Evolutionary conservation across 2,797 vertebrate genomes (phyloP).

Genomic region (Amblyopsis hoosieri): DNA sequence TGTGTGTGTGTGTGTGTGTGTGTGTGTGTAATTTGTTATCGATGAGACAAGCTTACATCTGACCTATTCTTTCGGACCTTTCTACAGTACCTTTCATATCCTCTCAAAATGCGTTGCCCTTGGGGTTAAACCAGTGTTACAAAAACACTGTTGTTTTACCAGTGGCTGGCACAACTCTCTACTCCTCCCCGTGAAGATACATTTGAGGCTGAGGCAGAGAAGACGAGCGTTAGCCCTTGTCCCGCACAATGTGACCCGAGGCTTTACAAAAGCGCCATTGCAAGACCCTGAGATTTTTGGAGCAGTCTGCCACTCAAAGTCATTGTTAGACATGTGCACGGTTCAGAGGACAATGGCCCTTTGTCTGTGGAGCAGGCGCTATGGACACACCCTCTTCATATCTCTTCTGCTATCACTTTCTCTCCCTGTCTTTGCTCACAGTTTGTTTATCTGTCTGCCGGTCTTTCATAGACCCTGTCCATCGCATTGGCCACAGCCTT

Average conservation of each 20-base stretch:
- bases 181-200: no score
- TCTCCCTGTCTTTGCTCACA: conserved; percentile 30
- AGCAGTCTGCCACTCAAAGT: conserved; percentile 74
- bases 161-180: no score
- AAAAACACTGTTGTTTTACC: no score
- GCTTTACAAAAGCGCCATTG: conserved; percentile 70
- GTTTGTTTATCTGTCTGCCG: conserved; percentile 7
- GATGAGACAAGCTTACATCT: no score
- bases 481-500: no score
- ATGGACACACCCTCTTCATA: conserved; percentile 44
- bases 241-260: conserved; percentile 58
- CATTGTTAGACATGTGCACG: conserved; percentile 73
- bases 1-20: no score
- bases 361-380: conserved; percentile 60
- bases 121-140: no score
- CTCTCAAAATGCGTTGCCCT: no score
- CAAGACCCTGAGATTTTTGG: conserved; percentile 58
- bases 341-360: conserved; percentile 64
- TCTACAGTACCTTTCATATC: no score
- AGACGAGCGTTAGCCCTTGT: conserved; percentile 52
- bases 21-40: no score
- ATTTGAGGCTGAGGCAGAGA: no score
- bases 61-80: no score
- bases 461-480: not conserved
- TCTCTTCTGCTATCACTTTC: conserved; percentile 37